These are phyloP conservation scores for Drosophila helvetica DNA, from an alignment of 2,888 invertebrate genomes.

Conservation along the genomic window DNA sequence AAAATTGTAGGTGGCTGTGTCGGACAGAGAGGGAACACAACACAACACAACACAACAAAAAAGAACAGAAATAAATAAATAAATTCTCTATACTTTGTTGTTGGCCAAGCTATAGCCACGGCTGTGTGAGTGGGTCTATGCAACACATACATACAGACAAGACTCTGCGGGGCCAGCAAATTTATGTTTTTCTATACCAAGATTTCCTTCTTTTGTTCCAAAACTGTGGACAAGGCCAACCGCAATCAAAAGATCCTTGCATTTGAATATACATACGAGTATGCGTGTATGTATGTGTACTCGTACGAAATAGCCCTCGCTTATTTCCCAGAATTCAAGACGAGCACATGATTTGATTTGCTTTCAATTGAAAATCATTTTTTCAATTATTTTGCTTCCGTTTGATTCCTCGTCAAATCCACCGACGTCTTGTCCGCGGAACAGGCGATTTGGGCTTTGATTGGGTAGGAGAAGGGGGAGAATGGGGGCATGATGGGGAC, in stretches of 20 bases:
- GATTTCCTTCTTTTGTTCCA: constrained; percentile 39
- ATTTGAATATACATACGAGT: neutral
- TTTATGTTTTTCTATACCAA: constrained; percentile 40
- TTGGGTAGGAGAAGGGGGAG: neutral
- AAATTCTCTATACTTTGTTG: constrained; percentile 52
- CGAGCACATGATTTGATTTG: neutral
- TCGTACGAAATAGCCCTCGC: neutral
- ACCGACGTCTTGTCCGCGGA: neutral
- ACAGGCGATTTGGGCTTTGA: neutral
- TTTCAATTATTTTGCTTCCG: neutral
- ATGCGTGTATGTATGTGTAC: neutral
- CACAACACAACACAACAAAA: constrained; percentile 36
- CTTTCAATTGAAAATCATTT: constrained; percentile 4
- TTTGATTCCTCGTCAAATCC: neutral
- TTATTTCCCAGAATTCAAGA: neutral
- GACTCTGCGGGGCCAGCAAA: constrained; percentile 22
- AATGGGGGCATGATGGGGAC: constrained; percentile 33
- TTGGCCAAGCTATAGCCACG: constrained; percentile 31
- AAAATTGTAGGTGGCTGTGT: constrained; percentile 84
- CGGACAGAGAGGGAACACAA: constrained; percentile 45
- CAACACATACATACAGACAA: neutral
- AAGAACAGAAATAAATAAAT: constrained; percentile 55
- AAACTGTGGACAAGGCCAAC: constrained; percentile 30
- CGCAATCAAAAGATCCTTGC: neutral
- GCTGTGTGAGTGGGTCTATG: constrained; percentile 8